Conservation (phyloP, 30 jellyfish, hydroid and myxozoan genomes). For the Turritopsis dohrnii region DNA sequence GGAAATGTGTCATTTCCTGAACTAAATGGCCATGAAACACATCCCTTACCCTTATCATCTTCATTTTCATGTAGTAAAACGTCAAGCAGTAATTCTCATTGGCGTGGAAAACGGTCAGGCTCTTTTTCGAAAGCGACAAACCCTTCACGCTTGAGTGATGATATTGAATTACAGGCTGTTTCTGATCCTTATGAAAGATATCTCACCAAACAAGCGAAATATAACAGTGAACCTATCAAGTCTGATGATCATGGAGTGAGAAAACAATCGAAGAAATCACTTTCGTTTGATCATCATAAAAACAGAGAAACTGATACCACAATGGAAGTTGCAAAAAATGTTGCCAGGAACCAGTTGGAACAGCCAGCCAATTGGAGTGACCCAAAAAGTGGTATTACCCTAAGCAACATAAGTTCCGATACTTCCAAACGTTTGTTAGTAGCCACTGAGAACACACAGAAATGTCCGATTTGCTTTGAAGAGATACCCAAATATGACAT, state of each 20-base stretch:
- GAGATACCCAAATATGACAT: not conserved
- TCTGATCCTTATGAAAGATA: not conserved
- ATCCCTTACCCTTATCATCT: not conserved
- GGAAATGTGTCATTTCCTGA: not conserved
- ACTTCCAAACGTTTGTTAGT: not conserved
- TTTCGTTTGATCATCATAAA: not conserved
- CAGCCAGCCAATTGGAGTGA: not conserved
- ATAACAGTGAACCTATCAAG: not conserved
- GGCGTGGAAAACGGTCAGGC: not conserved
- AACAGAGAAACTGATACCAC: not conserved
- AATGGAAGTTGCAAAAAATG: not conserved
- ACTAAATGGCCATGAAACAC: not conserved
- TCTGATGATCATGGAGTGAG: not conserved
- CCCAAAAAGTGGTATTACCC: slow-evolving; percentile 1
- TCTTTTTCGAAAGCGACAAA: not conserved
- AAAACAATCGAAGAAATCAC: not conserved
- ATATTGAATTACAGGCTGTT: not conserved
- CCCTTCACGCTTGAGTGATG: not conserved
- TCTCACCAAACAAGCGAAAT: not conserved
- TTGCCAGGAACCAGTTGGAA: not conserved
- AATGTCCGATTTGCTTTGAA: not conserved
- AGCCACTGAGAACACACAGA: not conserved
- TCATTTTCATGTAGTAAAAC: not conserved
- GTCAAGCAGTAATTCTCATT: not conserved
- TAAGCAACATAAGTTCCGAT: not conserved